These are phyloP conservation scores for Montipora cactus DNA, from an alignment of 64 coral and sea anemone species.

Conservation along the genomic window DNA sequence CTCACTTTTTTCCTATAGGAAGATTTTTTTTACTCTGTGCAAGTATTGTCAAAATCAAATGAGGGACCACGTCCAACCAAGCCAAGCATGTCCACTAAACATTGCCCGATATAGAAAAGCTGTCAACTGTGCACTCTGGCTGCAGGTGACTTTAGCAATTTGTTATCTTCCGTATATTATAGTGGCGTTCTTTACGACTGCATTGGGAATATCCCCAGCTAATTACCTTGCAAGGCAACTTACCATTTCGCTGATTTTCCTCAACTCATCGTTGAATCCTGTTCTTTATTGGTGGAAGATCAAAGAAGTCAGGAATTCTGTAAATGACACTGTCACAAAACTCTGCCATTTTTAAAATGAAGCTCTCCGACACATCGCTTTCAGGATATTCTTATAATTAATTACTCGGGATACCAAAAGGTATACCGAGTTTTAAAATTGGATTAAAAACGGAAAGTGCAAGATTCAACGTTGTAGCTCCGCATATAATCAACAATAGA, in stretches of 20 bases:
- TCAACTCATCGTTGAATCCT: constrained; percentile 2
- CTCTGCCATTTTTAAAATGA: background rate
- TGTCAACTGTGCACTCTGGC: background rate
- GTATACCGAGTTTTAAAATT: too few species aligned
- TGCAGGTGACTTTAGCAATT: background rate
- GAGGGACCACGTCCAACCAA: background rate
- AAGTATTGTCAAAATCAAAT: background rate
- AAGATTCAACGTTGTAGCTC: too few species aligned
- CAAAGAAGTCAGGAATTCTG: background rate
- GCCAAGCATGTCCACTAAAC: background rate
- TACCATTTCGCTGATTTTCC: background rate
- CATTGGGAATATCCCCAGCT: background rate
- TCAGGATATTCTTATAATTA: too few species aligned
- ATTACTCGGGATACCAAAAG: too few species aligned
- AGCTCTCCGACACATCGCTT: background rate
- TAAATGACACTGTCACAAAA: background rate
- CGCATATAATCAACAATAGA: too few species aligned
- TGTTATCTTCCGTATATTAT: background rate
- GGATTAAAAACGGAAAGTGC: too few species aligned
- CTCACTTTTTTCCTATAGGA: background rate
- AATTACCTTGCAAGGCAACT: background rate
- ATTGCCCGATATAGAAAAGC: constrained; percentile 1
- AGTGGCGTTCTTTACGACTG: background rate
- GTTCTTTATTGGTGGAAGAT: constrained; percentile 8
- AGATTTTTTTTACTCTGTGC: background rate